A percentile compares a stretch with the other conserved stretches of the same genome.
Evolutionary conservation across 1,140 invertebrate species (phyloP).

Genomic region (Macrocentrus cingulum): DNA sequence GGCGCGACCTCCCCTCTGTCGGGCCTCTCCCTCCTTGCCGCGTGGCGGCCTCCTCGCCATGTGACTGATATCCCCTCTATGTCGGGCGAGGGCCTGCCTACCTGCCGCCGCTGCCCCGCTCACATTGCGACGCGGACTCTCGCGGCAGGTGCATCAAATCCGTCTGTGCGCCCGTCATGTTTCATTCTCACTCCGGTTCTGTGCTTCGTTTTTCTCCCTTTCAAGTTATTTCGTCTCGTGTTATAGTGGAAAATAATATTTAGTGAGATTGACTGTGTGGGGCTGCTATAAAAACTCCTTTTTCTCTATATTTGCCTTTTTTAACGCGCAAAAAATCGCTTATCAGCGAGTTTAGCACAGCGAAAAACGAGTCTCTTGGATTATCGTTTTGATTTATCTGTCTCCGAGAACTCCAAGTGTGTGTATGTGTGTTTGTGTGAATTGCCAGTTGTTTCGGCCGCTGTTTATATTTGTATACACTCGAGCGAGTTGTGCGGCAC

Average conservation of each 20-base stretch:
- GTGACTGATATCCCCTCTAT: slow-evolving; percentile 57
- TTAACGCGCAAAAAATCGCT: slow-evolving; percentile 38
- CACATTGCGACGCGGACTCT: slow-evolving; percentile 60
- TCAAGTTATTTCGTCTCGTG: too few relatives aligned
- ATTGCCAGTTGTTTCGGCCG: slow-evolving; percentile 5
- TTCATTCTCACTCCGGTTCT: neutral
- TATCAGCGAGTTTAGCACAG: slow-evolving; percentile 35
- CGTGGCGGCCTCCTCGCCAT: slow-evolving; percentile 42
- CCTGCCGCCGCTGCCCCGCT: slow-evolving; percentile 59
- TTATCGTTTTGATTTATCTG: slow-evolving; percentile 29
- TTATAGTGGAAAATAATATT: too few relatives aligned
- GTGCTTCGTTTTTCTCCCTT: neutral
- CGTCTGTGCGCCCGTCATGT: neutral
- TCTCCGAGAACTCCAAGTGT: slow-evolving; percentile 26
- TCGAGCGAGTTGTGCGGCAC: slow-evolving; percentile 16
- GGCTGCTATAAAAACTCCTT: neutral
- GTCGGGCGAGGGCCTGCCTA: slow-evolving; percentile 54
- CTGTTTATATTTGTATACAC: neutral
- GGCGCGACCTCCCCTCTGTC: neutral
- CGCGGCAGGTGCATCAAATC: slow-evolving; percentile 57
- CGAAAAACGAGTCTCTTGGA: slow-evolving; percentile 24
- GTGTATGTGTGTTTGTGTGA: slow-evolving; percentile 17
- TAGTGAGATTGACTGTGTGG: too few relatives aligned
- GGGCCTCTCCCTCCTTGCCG: neutral
- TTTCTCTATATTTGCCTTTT: too few relatives aligned